phyloP scores from a whole-genome alignment of 2,113 vertebrate species.

The Chascanopsetta lugubris region DNA sequence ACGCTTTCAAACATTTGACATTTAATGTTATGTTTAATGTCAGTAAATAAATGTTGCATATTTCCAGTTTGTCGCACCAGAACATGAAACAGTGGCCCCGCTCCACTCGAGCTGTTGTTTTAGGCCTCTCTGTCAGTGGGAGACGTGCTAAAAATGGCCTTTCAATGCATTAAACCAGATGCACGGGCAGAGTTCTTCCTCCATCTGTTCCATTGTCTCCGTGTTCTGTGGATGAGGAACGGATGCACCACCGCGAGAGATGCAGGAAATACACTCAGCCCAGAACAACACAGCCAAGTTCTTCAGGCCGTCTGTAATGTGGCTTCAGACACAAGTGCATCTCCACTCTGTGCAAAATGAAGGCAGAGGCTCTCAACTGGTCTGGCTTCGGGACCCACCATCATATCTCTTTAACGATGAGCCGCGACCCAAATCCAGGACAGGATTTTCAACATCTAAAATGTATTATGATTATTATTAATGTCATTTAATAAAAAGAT shows the following conservation, averaged over 20 bases:
- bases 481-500: too few relatives aligned
- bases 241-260: conserved; percentile 78
- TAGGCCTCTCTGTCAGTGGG: conserved; percentile 72
- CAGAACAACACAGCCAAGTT: conserved; percentile 63
- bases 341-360: neutral
- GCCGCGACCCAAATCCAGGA: too few relatives aligned
- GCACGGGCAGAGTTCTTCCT: conserved; percentile 79
- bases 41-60: conserved; percentile 4
- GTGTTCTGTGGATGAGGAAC: conserved; percentile 75
- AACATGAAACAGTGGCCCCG: conserved; percentile 51
- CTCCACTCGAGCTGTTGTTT: conserved; percentile 69
- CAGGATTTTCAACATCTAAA: too few relatives aligned
- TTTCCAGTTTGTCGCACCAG: conserved; percentile 11
- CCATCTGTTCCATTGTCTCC: conserved; percentile 81
- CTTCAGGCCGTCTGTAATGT: conserved; percentile 49
- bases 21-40: neutral
- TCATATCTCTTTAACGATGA: too few relatives aligned
- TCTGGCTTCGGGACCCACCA: too few relatives aligned
- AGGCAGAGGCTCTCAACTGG: too few relatives aligned
- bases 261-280: conserved; percentile 75
- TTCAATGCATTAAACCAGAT: conserved; percentile 79
- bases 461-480: too few relatives aligned
- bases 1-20: neutral
- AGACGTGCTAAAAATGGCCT: conserved; percentile 75
- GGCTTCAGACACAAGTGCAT: conserved; percentile 17